Evolutionary conservation across 2,113 vertebrate genomes (phyloP).

Genomic region (Hiodon alosoides): DNA sequence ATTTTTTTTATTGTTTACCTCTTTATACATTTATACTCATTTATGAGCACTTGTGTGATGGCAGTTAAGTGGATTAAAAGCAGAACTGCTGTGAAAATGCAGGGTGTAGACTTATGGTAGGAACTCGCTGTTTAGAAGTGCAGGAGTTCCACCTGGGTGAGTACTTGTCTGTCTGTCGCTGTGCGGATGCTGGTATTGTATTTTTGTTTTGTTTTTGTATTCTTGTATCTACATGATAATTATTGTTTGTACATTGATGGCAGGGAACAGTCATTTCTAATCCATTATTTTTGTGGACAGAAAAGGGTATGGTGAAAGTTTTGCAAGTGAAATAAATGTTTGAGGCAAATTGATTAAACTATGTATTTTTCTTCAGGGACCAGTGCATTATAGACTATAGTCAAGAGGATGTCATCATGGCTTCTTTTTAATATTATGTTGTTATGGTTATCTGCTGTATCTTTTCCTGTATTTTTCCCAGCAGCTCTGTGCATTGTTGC

Average conservation of each 20-base stretch:
- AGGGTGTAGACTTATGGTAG: slow-evolving; percentile 33
- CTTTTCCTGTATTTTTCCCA: slow-evolving; percentile 28
- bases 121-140: slow-evolving; percentile 26
- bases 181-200: slow-evolving; percentile 21
- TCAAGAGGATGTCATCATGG: slow-evolving; percentile 34
- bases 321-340: slow-evolving; percentile 39
- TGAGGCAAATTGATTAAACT: slow-evolving; percentile 32
- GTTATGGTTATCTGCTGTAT: slow-evolving; percentile 40
- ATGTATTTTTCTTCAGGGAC: slow-evolving; percentile 62
- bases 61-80: slow-evolving; percentile 38
- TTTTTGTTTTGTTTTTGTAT: slow-evolving; percentile 16
- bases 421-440: slow-evolving; percentile 32
- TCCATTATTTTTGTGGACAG: slow-evolving; percentile 12
- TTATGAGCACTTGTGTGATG: slow-evolving; percentile 52
- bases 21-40: slow-evolving; percentile 46
- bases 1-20: slow-evolving; percentile 17
- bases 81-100: slow-evolving; percentile 33
- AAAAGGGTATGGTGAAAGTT: slow-evolving; percentile 26
- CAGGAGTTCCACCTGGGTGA: slow-evolving; percentile 28
- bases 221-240: slow-evolving; percentile 23
- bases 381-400: slow-evolving; percentile 48
- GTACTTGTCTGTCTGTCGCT: slow-evolving; percentile 41
- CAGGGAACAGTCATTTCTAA: slow-evolving; percentile 41
- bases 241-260: slow-evolving; percentile 36
- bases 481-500: slow-evolving; percentile 24